These are phyloP conservation scores for Tiliacea aurago DNA, from an alignment of 2,888 invertebrate genomes.

Conservation along the genomic window DNA sequence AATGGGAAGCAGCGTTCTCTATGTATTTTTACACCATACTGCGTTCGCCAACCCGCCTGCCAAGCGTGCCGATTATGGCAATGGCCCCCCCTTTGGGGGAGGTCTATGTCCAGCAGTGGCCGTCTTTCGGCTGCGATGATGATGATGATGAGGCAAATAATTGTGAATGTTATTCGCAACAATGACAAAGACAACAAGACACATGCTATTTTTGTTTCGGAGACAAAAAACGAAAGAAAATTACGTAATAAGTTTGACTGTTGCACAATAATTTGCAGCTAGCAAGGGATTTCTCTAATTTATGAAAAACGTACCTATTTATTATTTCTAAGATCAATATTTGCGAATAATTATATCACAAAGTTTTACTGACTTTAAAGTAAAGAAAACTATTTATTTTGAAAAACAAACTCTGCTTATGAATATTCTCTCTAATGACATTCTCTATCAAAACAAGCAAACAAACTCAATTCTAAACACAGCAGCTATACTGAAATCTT, in stretches of 20 bases:
- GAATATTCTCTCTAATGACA: conserved; percentile 14
- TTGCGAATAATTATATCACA: neutral
- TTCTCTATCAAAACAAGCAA: conserved; percentile 34
- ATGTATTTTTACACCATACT: too few species aligned
- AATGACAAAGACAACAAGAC: too few species aligned
- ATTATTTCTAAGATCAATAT: neutral
- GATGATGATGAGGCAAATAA: too few species aligned
- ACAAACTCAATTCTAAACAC: conserved; percentile 9
- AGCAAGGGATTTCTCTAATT: neutral
- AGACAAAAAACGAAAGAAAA: neutral
- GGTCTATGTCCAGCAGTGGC: too few species aligned
- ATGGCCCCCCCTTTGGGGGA: too few species aligned
- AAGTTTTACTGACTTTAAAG: neutral
- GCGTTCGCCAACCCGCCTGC: too few species aligned
- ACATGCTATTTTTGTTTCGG: neutral
- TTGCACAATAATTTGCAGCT: neutral
- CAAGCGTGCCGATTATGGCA: too few species aligned
- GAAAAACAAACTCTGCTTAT: neutral
- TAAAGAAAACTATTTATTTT: conserved; percentile 1
- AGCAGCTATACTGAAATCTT: conserved; percentile 7
- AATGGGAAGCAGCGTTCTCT: too few species aligned
- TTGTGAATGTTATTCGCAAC: neutral
- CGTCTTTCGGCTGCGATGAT: too few species aligned
- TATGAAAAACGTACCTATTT: neutral
- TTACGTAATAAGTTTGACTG: neutral